These are phyloP conservation scores for Larimichthys crocea DNA, from an alignment of 2,113 vertebrate genomes.

Conservation along the genomic window DNA sequence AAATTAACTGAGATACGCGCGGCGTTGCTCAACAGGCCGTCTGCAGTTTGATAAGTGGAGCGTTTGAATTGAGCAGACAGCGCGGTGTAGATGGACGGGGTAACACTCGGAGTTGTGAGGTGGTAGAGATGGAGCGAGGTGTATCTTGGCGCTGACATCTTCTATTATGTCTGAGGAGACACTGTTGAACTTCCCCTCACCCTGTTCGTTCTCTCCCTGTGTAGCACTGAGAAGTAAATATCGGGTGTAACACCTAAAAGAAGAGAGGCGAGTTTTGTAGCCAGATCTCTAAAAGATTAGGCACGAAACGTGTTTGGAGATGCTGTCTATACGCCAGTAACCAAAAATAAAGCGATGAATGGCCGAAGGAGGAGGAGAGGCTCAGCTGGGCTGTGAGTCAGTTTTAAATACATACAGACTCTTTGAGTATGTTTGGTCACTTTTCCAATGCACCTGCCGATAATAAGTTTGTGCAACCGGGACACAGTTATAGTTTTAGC, in stretches of 20 bases:
- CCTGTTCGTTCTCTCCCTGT: neutral
- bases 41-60: slow-evolving; percentile 32
- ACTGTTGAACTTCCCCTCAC: neutral
- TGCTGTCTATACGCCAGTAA: neutral
- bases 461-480: neutral
- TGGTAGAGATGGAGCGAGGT: slow-evolving; percentile 54
- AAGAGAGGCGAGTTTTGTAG: neutral
- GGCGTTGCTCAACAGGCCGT: slow-evolving; percentile 12
- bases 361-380: neutral
- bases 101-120: slow-evolving; percentile 18
- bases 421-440: neutral
- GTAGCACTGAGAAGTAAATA: neutral
- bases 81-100: neutral
- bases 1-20: slow-evolving; percentile 15
- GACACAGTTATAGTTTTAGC: neutral
- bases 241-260: neutral
- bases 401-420: neutral
- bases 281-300: neutral
- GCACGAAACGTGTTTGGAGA: neutral
- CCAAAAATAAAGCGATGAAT: neutral
- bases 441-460: slow-evolving; percentile 17
- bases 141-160: slow-evolving; percentile 32
- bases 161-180: slow-evolving; percentile 46
- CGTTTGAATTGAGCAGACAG: slow-evolving; percentile 14
- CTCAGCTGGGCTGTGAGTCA: neutral